Conservation (phyloP, 1,140 invertebrate species). For the Heliconius congener region DNA sequence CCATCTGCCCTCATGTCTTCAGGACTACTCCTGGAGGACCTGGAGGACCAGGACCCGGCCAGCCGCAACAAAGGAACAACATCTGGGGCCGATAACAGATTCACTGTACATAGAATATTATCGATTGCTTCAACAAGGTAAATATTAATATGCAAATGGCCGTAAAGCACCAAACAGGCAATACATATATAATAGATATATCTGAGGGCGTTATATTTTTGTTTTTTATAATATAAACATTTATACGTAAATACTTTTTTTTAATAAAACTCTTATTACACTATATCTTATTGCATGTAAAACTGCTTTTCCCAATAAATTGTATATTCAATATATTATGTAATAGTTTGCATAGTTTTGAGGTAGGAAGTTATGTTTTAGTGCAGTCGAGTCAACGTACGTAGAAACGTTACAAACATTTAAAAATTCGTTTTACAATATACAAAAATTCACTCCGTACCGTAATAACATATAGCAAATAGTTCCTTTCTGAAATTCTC, state of each 20-base stretch:
- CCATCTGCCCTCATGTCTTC: background rate
- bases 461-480: slow-evolving; percentile 76
- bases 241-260: slow-evolving; percentile 74
- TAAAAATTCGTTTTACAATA: slow-evolving; percentile 77
- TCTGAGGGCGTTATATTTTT: slow-evolving; percentile 64
- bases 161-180: slow-evolving; percentile 70
- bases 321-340: slow-evolving; percentile 68
- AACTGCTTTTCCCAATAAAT: slow-evolving; percentile 70
- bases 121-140: slow-evolving; percentile 57
- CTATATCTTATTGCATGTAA: slow-evolving; percentile 76
- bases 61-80: slow-evolving; percentile 47
- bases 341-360: slow-evolving; percentile 74
- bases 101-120: slow-evolving; percentile 41
- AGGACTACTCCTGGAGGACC: background rate
- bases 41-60: background rate
- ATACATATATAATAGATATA: slow-evolving; percentile 48
- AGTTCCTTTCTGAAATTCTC: slow-evolving; percentile 74
- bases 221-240: slow-evolving; percentile 70
- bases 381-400: slow-evolving; percentile 49
- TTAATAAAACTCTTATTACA: slow-evolving; percentile 77
- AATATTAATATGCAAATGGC: slow-evolving; percentile 62
- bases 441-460: slow-evolving; percentile 74
- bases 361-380: slow-evolving; percentile 75
- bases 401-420: slow-evolving; percentile 73
- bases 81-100: slow-evolving; percentile 28